Conservation (phyloP, 2,113 vertebrate genomes). For the Podarcis muralis region DNA sequence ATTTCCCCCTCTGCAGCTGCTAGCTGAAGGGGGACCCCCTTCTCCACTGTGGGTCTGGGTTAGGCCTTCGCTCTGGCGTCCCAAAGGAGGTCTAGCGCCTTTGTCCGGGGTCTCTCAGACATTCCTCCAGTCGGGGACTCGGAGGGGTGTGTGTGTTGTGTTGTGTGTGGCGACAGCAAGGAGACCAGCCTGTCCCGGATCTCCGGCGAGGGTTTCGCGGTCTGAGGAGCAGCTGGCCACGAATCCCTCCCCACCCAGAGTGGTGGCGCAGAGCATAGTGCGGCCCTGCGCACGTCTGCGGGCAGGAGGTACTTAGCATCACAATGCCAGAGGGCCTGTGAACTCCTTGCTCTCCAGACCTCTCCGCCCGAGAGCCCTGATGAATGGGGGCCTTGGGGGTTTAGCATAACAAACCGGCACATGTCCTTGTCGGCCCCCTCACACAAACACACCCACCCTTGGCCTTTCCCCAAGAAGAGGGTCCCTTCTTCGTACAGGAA, state of each 20-base stretch:
- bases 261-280: neutral
- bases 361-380: slow-evolving; percentile 54
- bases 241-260: slow-evolving; percentile 45
- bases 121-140: neutral
- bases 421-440: neutral
- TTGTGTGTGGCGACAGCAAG: neutral
- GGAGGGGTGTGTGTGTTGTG: too few species aligned
- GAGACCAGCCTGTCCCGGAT: slow-evolving; percentile 3
- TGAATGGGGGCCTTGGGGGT: slow-evolving; percentile 47
- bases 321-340: slow-evolving; percentile 70
- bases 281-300: neutral
- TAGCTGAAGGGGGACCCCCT: neutral
- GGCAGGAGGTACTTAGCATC: slow-evolving; percentile 63
- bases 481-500: too few species aligned
- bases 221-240: slow-evolving; percentile 66
- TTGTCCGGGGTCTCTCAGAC: neutral
- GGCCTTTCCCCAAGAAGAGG: too few species aligned
- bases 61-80: neutral
- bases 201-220: slow-evolving; percentile 58
- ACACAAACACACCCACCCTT: too few species aligned
- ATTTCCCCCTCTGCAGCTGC: neutral
- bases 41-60: neutral
- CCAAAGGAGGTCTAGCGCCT: neutral
- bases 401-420: slow-evolving; percentile 65
- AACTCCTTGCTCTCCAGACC: slow-evolving; percentile 70